Conservation (phyloP, 2,797 vertebrate species). For the Fundulus diaphanus region DNA sequence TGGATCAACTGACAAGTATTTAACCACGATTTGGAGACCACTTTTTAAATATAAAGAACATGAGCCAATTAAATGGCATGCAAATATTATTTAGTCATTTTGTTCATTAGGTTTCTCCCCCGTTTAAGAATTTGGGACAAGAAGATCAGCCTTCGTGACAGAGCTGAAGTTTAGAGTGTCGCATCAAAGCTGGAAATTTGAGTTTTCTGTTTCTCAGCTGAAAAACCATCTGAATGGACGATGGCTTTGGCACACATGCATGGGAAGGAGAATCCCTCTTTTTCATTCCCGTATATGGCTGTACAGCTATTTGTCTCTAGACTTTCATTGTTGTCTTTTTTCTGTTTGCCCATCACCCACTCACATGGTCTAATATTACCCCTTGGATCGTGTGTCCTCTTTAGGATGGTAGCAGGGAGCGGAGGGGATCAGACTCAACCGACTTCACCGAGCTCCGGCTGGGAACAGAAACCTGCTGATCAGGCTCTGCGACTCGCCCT, state of each 20-base stretch:
- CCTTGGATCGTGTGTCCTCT: background rate
- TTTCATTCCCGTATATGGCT: background rate
- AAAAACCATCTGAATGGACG: background rate
- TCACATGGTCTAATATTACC: background rate
- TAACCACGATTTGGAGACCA: background rate
- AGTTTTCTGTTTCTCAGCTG: background rate
- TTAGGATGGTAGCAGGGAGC: background rate
- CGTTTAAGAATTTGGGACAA: background rate
- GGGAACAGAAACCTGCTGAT: conserved; percentile 29
- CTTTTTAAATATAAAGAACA: background rate
- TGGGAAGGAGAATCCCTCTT: background rate
- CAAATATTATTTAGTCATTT: background rate
- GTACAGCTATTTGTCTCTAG: background rate
- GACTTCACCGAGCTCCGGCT: background rate
- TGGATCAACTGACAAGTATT: background rate
- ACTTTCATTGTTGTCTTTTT: background rate
- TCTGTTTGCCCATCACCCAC: background rate
- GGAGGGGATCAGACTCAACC: background rate
- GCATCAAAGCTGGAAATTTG: background rate
- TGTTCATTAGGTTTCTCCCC: background rate
- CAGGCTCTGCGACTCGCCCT: conserved; percentile 2
- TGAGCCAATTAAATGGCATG: background rate
- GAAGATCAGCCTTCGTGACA: background rate
- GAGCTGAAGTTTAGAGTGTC: background rate
- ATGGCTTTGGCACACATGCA: background rate